Conservation (phyloP, 1,140 invertebrate genomes). For the Trichonephila inaurata region DNA sequence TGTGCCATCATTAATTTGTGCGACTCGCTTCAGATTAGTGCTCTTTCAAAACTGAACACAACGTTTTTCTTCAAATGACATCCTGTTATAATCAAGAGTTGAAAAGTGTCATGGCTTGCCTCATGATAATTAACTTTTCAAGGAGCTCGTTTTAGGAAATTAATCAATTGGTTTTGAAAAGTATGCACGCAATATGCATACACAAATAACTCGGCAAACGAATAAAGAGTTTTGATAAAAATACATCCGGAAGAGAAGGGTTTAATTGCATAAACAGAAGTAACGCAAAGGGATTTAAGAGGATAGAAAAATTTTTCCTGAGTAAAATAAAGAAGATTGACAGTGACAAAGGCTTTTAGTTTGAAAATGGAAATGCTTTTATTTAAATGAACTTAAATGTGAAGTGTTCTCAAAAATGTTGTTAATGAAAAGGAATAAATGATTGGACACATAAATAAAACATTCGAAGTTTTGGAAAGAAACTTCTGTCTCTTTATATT, state of each 20-base stretch:
- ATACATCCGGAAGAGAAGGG: background rate
- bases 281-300: background rate
- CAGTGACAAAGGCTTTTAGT: background rate
- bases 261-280: background rate
- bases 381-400: conserved; percentile 19
- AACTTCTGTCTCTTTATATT: too few relatives aligned
- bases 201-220: background rate
- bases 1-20: conserved; percentile 2
- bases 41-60: background rate
- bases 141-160: conserved; percentile 1
- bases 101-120: background rate
- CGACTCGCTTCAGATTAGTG: background rate
- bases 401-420: background rate
- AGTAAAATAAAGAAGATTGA: background rate
- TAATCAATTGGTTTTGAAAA: background rate
- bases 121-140: conserved; percentile 18
- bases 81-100: background rate
- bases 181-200: background rate
- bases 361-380: background rate
- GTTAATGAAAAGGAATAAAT: background rate
- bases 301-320: background rate
- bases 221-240: background rate
- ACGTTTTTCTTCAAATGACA: background rate
- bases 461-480: background rate
- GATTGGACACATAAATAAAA: background rate